Evolutionary conservation across 1,140 invertebrate species (phyloP).

Genomic region (Drosophila nigromelanica): DNA sequence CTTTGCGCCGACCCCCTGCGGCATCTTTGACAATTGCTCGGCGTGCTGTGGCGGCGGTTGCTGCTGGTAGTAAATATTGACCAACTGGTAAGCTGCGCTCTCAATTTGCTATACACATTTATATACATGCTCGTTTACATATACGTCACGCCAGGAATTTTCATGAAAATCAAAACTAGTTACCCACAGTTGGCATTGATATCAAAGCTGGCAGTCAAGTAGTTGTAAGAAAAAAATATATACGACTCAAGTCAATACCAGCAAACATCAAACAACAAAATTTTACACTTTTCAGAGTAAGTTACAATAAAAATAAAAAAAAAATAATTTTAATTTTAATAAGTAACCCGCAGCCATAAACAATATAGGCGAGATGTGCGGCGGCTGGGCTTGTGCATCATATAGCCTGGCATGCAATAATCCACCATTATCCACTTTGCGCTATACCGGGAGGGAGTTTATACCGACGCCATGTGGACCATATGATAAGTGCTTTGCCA

Average conservation of each 20-base stretch:
- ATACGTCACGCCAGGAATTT: no score
- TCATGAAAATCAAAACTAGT: not conserved
- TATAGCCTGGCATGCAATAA: conserved; percentile 58
- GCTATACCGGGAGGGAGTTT: conserved; percentile 58
- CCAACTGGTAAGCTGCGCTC: not conserved
- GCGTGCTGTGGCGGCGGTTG: conserved; percentile 34
- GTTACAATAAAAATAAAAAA: not conserved
- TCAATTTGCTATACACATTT: no score
- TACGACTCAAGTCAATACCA: not conserved
- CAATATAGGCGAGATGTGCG: conserved; percentile 48
- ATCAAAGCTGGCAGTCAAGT: not conserved
- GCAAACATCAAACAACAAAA: conserved; percentile 14
- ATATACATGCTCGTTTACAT: no score
- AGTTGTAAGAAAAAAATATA: not conserved
- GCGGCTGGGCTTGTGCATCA: conserved; percentile 67
- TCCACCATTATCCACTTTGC: conserved; percentile 56
- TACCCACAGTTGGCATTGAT: conserved; percentile 17
- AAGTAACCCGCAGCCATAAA: not conserved
- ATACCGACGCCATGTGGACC: conserved; percentile 66
- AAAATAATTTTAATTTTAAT: not conserved
- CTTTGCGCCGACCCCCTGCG: conserved; percentile 62
- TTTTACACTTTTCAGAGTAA: conserved; percentile 19
- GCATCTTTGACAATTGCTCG: conserved; percentile 49
- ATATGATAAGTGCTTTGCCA: conserved; percentile 43
- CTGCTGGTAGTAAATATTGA: conserved; percentile 6